A percentile compares a stretch with the other conserved stretches of the same genome.
phyloP scores from a whole-genome alignment of 2,888 invertebrate species.

The Barypeithes pellucidus region DNA sequence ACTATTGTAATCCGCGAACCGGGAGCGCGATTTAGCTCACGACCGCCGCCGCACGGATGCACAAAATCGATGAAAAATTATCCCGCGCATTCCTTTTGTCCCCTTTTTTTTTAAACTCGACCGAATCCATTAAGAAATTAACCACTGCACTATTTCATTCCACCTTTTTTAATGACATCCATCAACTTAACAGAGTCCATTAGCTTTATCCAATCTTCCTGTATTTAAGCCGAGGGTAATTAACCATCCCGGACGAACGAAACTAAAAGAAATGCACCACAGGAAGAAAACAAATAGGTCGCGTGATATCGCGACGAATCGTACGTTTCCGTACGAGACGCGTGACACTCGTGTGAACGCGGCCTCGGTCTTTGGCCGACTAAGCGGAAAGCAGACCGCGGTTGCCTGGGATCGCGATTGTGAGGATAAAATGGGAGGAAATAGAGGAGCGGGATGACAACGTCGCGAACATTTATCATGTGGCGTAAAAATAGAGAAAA shows the following conservation, averaged over 20 bases:
- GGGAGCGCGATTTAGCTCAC: conserved; percentile 37
- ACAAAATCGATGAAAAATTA: conserved; percentile 57
- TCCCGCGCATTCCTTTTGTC: conserved; percentile 37
- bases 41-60: conserved; percentile 39
- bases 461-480: no score
- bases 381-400: conserved; percentile 42
- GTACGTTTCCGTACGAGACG: conserved; percentile 20
- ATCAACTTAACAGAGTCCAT: neutral
- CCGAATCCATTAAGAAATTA: conserved; percentile 25
- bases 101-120: conserved; percentile 24
- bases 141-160: conserved; percentile 25
- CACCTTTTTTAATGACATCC: neutral
- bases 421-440: conserved; percentile 15
- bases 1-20: conserved; percentile 47
- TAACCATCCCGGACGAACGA: conserved; percentile 5
- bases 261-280: conserved; percentile 32
- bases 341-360: conserved; percentile 1
- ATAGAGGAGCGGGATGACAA: conserved; percentile 32
- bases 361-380: conserved; percentile 45
- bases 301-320: conserved; percentile 37
- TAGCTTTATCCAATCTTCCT: conserved; percentile 2
- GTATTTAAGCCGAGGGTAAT: conserved; percentile 23
- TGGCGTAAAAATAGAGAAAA: no score
- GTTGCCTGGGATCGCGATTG: conserved; percentile 42
- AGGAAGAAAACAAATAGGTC: conserved; percentile 32